Conservation (phyloP, 2,797 vertebrate species). For the Megalops cyprinoides region DNA sequence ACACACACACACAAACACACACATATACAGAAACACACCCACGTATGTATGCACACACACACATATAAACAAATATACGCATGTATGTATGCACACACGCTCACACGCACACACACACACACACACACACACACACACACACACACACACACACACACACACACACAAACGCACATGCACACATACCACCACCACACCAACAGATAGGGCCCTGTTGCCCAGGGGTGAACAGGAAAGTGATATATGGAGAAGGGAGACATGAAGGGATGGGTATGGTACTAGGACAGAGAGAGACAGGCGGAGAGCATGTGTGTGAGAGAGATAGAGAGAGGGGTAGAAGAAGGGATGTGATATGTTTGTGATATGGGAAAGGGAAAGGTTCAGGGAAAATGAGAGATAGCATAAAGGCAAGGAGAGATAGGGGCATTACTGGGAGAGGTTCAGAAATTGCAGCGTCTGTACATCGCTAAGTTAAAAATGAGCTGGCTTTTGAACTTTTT, state of each 20-base stretch:
- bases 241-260: neutral
- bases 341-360: conserved; percentile 4
- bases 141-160: no score
- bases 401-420: conserved; percentile 1
- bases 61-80: no score
- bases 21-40: no score
- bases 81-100: no score
- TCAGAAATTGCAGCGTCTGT: neutral
- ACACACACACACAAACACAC: no score
- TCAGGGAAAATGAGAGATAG: conserved; percentile 16
- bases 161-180: no score
- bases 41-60: no score
- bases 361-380: neutral
- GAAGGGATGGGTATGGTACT: conserved; percentile 15
- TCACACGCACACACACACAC: no score
- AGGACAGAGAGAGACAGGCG: conserved; percentile 1
- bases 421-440: conserved; percentile 11
- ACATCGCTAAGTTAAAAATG: neutral
- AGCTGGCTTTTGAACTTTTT: neutral
- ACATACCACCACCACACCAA: neutral
- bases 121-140: no score
- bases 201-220: neutral
- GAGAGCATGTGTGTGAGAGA: neutral
- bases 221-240: neutral
- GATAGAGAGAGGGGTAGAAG: conserved; percentile 16